Base-by-base conservation (phyloP, 2,888 invertebrate genomes). In the Linhomoeus sp. region DNA sequence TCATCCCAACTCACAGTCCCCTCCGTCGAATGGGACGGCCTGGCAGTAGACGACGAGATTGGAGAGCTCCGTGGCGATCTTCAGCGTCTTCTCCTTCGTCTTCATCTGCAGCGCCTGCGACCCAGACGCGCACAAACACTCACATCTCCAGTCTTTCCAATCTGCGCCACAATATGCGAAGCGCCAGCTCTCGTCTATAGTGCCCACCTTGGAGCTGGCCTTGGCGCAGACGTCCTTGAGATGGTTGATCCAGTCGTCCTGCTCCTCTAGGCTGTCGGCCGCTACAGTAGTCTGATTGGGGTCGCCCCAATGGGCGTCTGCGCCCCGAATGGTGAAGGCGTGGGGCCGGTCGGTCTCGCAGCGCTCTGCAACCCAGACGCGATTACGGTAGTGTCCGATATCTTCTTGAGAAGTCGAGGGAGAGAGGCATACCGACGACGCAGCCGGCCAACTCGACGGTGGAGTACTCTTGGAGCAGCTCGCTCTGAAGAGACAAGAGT, bases 21-120 rank as follows among this genome's bases (percentile, higher is more conserved):
- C 29, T 12, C 7, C 5, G 29, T 59, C 53, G 50, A 61, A 62
- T 9, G 62, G 60, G 17, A 62, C 61, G 1, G 62, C 62, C 52
- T 62, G 41, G 67, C 90, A 94, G 67, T 94, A 97, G 24, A 94
- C 80, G 45, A 92, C 90, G 37, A 97, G 73, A 68, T 90, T 85
- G 0, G 92, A 94, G 74, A 97, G 80, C 71, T 97, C 92, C 63
- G 86, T 84, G 40, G 94, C 92, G 54, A 97, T 83, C 46, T 84
- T 75, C 70, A 81, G 81, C 1, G 79, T 78, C 45, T 82, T 76
- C 67, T 97, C 94, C 75, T 56, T 58, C 20, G 3, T 19, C 17
- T 37, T 37, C 5, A 19, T 5, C 29, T 29, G 7, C 5, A 29
- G 12, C 29, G 29, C 29, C 29, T 29, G 29, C 5, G 12, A 5